Evolutionary conservation across 2,113 vertebrate species (phyloP).

Genomic region (Elephantulus edwardii): DNA sequence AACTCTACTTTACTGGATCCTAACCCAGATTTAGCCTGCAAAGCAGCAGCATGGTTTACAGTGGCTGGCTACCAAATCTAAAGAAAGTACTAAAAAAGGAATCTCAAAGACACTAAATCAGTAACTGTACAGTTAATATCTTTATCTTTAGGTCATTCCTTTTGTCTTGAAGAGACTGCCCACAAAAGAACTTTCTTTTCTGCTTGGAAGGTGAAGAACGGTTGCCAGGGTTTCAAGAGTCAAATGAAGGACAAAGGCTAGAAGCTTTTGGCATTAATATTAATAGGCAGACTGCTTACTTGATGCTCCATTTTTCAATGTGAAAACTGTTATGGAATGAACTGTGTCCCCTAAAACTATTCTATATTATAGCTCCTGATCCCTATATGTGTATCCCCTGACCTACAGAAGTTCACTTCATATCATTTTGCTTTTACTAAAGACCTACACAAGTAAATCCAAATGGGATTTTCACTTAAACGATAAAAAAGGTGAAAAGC

Average conservation of each 20-base stretch:
- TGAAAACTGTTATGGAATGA: neutral
- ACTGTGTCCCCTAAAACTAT: neutral
- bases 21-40: conserved; percentile 5
- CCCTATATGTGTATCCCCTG: neutral
- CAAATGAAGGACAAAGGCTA: neutral
- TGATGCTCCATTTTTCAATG: neutral
- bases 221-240: neutral
- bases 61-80: neutral
- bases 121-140: neutral
- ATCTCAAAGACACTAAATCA: neutral
- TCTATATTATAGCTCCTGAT: neutral
- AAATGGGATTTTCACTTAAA: no score
- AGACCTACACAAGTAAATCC: no score
- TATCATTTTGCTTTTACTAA: no score
- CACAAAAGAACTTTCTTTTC: neutral
- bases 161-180: neutral
- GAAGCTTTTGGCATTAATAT: neutral
- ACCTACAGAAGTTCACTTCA: no score
- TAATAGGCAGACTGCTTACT: neutral
- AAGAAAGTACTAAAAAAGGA: neutral
- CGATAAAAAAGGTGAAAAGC: no score
- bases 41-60: neutral
- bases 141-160: neutral
- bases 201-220: neutral
- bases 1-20: neutral